A percentile compares a stretch with the other conserved stretches of the same genome.
These are phyloP conservation scores for Takifugu rubripes DNA, from an alignment of 2,797 vertebrate genomes.

Conservation along the genomic window DNA sequence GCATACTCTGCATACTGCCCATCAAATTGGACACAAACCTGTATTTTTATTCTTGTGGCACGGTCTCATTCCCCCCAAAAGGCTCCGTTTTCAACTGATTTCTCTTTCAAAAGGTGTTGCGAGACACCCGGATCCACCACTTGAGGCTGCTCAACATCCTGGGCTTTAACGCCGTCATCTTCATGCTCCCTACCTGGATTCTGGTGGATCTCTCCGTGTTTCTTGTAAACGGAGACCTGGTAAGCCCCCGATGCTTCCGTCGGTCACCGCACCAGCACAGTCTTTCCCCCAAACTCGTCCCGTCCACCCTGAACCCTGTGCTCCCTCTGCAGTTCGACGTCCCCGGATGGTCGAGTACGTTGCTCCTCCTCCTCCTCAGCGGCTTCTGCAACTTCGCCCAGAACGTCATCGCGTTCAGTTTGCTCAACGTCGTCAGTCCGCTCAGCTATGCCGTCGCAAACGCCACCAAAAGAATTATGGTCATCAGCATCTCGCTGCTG, in stretches of 20 bases:
- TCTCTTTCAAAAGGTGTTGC: conserved; percentile 78
- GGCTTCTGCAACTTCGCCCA: conserved; percentile 98
- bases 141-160: conserved; percentile 90
- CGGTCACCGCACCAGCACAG: background rate
- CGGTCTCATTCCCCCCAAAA: too few species aligned
- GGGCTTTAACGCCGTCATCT: conserved; percentile 92
- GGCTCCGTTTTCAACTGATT: background rate
- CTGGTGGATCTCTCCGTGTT: conserved; percentile 93
- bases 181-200: conserved; percentile 98
- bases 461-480: conserved; percentile 97
- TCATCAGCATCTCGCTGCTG: conserved; percentile 92
- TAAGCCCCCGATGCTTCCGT: conserved; percentile 59
- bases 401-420: conserved; percentile 97
- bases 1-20: too few species aligned
- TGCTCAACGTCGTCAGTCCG: conserved; percentile 94
- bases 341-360: conserved; percentile 82
- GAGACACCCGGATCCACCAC: conserved; percentile 91
- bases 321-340: conserved; percentile 70
- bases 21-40: too few species aligned
- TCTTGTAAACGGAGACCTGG: conserved; percentile 89
- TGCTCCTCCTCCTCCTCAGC: conserved; percentile 90
- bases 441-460: conserved; percentile 98
- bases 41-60: too few species aligned
- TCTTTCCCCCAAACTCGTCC: background rate
- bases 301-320: background rate